Conservation (phyloP, 2,113 vertebrate genomes). For the Epinephelus moara region DNA sequence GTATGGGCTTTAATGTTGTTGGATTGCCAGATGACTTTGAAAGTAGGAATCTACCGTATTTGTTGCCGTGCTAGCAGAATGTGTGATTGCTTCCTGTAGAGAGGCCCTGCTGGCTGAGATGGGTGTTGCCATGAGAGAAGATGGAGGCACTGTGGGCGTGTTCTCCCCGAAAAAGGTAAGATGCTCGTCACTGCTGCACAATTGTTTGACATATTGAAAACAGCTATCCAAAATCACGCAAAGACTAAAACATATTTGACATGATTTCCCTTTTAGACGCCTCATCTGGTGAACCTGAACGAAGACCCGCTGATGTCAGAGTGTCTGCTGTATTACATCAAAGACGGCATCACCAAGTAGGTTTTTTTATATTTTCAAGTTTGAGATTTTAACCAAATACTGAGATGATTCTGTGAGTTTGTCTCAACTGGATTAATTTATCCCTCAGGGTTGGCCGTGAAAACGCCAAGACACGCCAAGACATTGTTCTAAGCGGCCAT, state of each 20-base stretch:
- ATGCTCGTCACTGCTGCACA: neutral
- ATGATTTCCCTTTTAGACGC: conserved; percentile 84
- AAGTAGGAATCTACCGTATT: neutral
- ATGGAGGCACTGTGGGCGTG: conserved; percentile 96
- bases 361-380: neutral
- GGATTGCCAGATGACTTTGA: neutral
- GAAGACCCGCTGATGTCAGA: conserved; percentile 98
- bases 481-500: conserved; percentile 97
- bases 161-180: conserved; percentile 98
- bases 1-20: neutral
- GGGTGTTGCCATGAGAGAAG: conserved; percentile 98
- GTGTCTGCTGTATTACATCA: conserved; percentile 98
- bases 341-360: conserved; percentile 96
- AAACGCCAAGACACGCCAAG: conserved; percentile 93
- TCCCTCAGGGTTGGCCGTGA: conserved; percentile 92
- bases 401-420: neutral
- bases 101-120: conserved; percentile 97
- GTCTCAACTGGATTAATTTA: neutral
- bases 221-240: neutral
- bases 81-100: conserved; percentile 78
- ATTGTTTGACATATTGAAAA: neutral
- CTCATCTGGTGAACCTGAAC: conserved; percentile 96
- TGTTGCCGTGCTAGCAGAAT: neutral
- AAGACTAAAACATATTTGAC: neutral
- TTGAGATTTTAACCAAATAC: neutral